Percentiles rank a stretch among this genome's conserved stretches.
phyloP scores from a whole-genome alignment of 2,797 vertebrate species.

The Lophotriccus pileatus region DNA sequence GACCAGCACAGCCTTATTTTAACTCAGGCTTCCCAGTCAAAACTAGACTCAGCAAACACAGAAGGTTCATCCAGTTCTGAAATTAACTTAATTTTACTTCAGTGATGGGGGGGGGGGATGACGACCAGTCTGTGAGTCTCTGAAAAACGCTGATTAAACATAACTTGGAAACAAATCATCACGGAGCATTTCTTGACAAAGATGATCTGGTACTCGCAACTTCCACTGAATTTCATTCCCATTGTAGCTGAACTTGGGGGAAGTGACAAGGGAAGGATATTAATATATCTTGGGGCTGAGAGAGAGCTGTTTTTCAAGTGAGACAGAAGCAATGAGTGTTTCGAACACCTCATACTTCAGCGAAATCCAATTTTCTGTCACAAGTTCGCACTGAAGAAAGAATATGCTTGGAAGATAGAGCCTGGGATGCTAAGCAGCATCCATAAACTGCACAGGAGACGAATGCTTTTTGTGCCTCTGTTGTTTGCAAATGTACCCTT shows the following conservation, averaged over 20 bases:
- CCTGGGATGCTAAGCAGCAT: neutral
- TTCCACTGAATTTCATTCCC: slow-evolving; percentile 59
- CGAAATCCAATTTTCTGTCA: slow-evolving; percentile 67
- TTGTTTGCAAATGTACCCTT: neutral
- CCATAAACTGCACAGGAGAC: neutral
- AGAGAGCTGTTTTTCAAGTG: slow-evolving; percentile 66
- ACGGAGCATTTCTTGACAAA: slow-evolving; percentile 42
- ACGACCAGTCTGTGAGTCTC: neutral
- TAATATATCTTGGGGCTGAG: slow-evolving; percentile 39
- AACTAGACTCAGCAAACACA: neutral
- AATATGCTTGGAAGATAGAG: neutral
- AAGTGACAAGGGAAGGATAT: slow-evolving; percentile 35
- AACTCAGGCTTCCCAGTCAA: neutral
- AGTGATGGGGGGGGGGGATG: accelerated
- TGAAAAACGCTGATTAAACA: slow-evolving; percentile 59
- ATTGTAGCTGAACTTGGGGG: slow-evolving; percentile 20
- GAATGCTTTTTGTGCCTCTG: neutral
- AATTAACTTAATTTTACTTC: slow-evolving; percentile 45
- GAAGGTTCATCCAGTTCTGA: neutral
- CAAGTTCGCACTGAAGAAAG: slow-evolving; percentile 9
- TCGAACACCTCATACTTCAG: slow-evolving; percentile 63
- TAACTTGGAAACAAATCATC: neutral
- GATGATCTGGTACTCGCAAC: slow-evolving; percentile 41
- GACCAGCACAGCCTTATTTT: neutral
- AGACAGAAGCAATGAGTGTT: slow-evolving; percentile 55